Base-by-base conservation (phyloP, 2,888 invertebrate genomes). In the Agriopis leucophaearia region DNA sequence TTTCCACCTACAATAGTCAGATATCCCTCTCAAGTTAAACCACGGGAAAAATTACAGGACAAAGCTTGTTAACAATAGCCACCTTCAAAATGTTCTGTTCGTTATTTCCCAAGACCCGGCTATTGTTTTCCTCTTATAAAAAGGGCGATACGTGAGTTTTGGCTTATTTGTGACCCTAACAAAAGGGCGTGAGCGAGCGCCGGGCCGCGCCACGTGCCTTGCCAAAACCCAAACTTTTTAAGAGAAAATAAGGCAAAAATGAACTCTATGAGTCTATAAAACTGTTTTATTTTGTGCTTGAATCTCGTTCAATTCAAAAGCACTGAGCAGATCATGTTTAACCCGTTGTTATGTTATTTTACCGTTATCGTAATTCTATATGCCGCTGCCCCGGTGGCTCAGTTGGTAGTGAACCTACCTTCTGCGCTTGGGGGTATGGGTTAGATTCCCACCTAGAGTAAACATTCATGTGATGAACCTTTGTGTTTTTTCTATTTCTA, bases 141-240 rank as follows among this genome's bases (percentile, higher is more conserved):
- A 84, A 84, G 83, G 82, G 85, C 78, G 82, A 85, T 82, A 87
- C 87, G 87, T 88, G 89, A 86, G 86, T 85, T 91, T 87, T 80
- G 85, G 87, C 85, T 82, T 87, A 88, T 90, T 90, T 91, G 88
- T 90, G 88, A 88, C 87, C 87, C 84, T 85, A 85, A 89, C 88
- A 88, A 88, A 84, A 78, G 82, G 75, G 81, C 79, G 76, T 74
- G 76, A 74, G 83, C 79, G 84, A 82, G 79, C 77, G 81, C 74
- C 73, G 76, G 82, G 80, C 80, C 67, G 73, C 74, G 91, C 81
- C 92, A 92, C 92, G 92, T 91, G 89, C 83, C 88, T 51, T 62
- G 60, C 66, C 65, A 55, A 62, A 68, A 69, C 69, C 71, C 69
- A 70, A 68, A 70, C 71, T 80, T 81, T 82, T 80, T 80, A 63